Evolutionary conservation across 2,113 vertebrate species (phyloP), one percentile per base, ranked within the genome.

Genomic region (Peromyscus californicus): DNA sequence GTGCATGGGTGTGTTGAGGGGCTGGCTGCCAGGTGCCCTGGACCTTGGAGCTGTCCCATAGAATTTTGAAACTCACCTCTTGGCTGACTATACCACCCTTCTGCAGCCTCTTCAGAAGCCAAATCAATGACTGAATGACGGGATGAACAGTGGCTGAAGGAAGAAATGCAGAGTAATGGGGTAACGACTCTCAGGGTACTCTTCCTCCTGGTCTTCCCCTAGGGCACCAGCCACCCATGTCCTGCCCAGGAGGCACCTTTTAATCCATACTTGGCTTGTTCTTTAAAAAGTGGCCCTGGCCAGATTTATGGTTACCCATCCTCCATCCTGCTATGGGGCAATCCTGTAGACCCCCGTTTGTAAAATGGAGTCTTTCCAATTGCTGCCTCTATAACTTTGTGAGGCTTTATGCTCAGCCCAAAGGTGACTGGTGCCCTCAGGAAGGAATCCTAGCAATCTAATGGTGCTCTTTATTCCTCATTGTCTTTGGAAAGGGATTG

Each of bases 141-240:
- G 39, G n/a, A 39, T 26, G 80, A 31, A 6, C 7, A 69, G 29
- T 22, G 2, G 36, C 83, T 10, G 31, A 13, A 51, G 36, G 24
- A 31, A 7, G 15, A 31, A 31, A 31, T 22, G 8, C 19, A 11
- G n/a, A 17, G 51, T 24, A 31, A 33, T 5, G 45, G 48, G 31
- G 33, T 0, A 2, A 2, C 33, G 5, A 59, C 9, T 36, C 11
- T 2, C 8, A 0, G 17, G 12, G 5, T 1, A 2, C 5, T 21
- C 59, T 39, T 36, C 13, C 63, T 26, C 2, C 63, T 19, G 22
- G 29, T 36, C 31, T 3, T 16, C 2, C 85, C 51, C 24, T 39
- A 16, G 6, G 39, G 3, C 3, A 22, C 11, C 17, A 39, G 26
- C 80, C 29, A 33, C 45, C 31, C 15, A 1, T 22, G 4, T 59